Percentiles rank a stretch among this genome's conserved stretches.
phyloP scores from a whole-genome alignment of 2,888 invertebrate species.

The Drosophila subsilvestris region DNA sequence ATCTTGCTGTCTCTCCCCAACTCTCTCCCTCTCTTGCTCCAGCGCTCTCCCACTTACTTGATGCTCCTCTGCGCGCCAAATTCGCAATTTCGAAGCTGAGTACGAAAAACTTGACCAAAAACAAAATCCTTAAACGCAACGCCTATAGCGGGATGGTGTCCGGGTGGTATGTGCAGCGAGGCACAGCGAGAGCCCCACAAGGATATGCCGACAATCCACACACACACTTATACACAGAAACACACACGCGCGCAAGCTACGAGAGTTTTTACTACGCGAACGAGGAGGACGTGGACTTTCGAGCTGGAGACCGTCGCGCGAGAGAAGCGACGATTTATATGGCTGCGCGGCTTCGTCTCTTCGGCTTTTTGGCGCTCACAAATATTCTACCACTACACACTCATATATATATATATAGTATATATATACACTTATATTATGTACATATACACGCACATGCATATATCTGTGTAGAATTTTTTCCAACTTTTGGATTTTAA shows the following conservation, averaged over 20 bases:
- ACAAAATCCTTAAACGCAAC: slow-evolving; percentile 47
- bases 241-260: slow-evolving; percentile 6
- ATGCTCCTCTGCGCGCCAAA: slow-evolving; percentile 70
- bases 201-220: slow-evolving; percentile 56
- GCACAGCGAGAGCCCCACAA: slow-evolving; percentile 44
- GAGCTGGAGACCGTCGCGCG: slow-evolving; percentile 46
- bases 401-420: slow-evolving; percentile 51
- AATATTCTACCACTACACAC: slow-evolving; percentile 55
- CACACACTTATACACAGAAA: neutral
- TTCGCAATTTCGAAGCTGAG: slow-evolving; percentile 61
- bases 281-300: slow-evolving; percentile 33
- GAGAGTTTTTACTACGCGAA: slow-evolving; percentile 65
- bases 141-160: slow-evolving; percentile 5
- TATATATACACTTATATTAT: slow-evolving; percentile 12
- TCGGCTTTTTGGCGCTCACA: slow-evolving; percentile 77
- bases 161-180: slow-evolving; percentile 61
- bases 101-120: slow-evolving; percentile 66
- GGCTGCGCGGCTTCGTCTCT: slow-evolving; percentile 66
- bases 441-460: slow-evolving; percentile 53
- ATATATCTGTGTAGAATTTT: slow-evolving; percentile 59
- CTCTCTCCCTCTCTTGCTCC: slow-evolving; percentile 24
- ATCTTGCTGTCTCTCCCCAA: slow-evolving; percentile 20
- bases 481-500: slow-evolving; percentile 61
- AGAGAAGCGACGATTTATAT: slow-evolving; percentile 63
- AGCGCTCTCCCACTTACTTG: slow-evolving; percentile 49